phyloP scores from a whole-genome alignment of 2,888 invertebrate genomes.

The Syrphus vitripennis region DNA sequence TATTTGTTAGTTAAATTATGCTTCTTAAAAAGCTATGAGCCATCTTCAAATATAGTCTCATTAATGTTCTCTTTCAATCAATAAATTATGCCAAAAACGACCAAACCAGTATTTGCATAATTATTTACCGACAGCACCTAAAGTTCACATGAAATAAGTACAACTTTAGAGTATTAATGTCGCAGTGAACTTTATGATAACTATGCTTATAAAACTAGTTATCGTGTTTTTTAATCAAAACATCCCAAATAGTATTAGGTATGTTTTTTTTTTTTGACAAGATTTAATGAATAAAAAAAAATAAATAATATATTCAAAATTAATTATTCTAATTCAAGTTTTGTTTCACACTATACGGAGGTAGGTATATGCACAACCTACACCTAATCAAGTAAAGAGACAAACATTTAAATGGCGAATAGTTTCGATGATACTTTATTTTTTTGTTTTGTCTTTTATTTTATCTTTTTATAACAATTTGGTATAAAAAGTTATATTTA shows the following conservation, averaged over 20 bases:
- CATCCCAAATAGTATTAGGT: constrained; percentile 1
- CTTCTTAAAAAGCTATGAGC: neutral
- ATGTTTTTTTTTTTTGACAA: neutral
- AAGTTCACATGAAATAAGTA: constrained; percentile 42
- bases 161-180: constrained; percentile 54
- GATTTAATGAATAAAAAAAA: neutral
- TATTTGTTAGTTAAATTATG: neutral
- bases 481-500: neutral
- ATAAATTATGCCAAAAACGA: neutral
- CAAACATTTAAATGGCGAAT: neutral
- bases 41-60: neutral
- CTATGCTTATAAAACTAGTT: constrained; percentile 61
- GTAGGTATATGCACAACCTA: neutral
- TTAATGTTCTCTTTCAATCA: neutral
- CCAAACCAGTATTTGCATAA: constrained; percentile 26
- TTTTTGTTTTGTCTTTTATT: neutral
- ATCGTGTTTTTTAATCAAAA: neutral
- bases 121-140: neutral
- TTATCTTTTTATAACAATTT: neutral
- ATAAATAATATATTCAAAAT: neutral
- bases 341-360: neutral
- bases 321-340: constrained; percentile 25
- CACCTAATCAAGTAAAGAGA: neutral
- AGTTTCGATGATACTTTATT: constrained; percentile 3
- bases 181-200: constrained; percentile 61